These are phyloP conservation scores for Leucophenga varia DNA, from an alignment of 1,140 invertebrate genomes.

Conservation along the genomic window DNA sequence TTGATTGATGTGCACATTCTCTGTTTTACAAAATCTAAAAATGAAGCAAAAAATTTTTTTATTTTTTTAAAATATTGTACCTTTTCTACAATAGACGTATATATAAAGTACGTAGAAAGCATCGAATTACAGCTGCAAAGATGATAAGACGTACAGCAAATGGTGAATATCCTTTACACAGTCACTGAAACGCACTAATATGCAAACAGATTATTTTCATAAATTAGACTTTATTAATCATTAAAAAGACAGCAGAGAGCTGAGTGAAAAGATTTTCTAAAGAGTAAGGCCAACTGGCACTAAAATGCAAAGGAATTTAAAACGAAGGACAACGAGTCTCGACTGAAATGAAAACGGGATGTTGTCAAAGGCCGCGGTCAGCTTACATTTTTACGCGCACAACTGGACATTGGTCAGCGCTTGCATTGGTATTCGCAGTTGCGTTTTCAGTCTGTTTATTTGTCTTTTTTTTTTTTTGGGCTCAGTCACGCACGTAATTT, in stretches of 20 bases:
- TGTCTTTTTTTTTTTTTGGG: constrained; percentile 1
- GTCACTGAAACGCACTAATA: constrained; percentile 9
- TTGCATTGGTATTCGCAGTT: constrained; percentile 26
- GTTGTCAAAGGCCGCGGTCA: constrained; percentile 33
- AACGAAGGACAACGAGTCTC: constrained; percentile 44
- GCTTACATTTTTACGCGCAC: constrained; percentile 15
- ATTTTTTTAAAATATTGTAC: too few species aligned
- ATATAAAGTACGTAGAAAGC: too few species aligned
- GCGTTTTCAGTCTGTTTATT: not conserved
- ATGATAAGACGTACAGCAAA: too few species aligned
- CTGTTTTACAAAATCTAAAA: too few species aligned
- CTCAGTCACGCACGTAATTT: constrained; percentile 45
- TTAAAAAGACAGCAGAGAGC: constrained; percentile 37
- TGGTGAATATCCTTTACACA: not conserved
- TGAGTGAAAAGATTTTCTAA: constrained; percentile 15
- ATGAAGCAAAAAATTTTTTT: too few species aligned
- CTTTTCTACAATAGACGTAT: too few species aligned
- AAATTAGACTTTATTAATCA: constrained; percentile 55
- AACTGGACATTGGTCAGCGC: constrained; percentile 48
- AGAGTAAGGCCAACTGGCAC: not conserved
- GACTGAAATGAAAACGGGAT: constrained; percentile 12
- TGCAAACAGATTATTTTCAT: constrained; percentile 53
- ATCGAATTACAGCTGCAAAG: constrained; percentile 45
- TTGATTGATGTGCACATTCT: too few species aligned
- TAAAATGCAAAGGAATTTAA: not conserved